Evolutionary conservation across 1,140 invertebrate genomes (phyloP).

Genomic region (Nephotettix cincticeps): DNA sequence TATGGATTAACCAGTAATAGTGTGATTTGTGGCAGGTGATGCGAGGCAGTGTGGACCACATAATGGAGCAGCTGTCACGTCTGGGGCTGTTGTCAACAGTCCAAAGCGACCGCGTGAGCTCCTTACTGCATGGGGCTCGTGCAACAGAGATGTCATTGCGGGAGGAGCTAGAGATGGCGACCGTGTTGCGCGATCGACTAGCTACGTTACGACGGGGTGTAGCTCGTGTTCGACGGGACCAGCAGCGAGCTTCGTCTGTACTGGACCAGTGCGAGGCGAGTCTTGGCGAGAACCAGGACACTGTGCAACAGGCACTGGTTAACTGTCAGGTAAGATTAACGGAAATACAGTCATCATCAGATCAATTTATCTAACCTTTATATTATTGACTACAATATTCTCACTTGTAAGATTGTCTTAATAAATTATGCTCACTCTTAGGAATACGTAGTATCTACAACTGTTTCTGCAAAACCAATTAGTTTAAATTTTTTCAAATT

Average conservation of each 20-base stretch:
- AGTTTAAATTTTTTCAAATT: too few species aligned
- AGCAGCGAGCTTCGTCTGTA: constrained; percentile 51
- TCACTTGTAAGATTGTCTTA: too few species aligned
- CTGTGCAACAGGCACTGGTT: constrained; percentile 39
- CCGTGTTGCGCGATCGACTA: constrained; percentile 67
- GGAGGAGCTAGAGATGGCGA: constrained; percentile 72
- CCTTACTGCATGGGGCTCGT: constrained; percentile 63
- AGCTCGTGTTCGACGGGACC: constrained; percentile 60
- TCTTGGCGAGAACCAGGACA: constrained; percentile 26
- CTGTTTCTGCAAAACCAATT: too few species aligned
- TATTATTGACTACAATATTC: too few species aligned
- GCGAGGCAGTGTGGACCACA: constrained; percentile 51
- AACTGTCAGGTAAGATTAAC: constrained; percentile 39
- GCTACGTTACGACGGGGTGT: constrained; percentile 67
- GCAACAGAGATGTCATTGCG: constrained; percentile 65
- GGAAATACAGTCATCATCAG: too few species aligned
- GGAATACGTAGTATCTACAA: too few species aligned
- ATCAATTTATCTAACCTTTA: too few species aligned
- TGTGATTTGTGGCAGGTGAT: constrained; percentile 25
- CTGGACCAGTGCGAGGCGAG: constrained; percentile 56
- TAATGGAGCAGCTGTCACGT: constrained; percentile 74
- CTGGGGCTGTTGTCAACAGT: constrained; percentile 67
- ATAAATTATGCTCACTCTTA: too few species aligned
- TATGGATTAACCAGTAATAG: too few species aligned
- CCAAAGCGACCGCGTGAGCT: constrained; percentile 73